Evolutionary conservation across 2,113 vertebrate species (phyloP), one percentile per base, ranked within the genome.

Genomic region (Corythaeola cristata): DNA sequence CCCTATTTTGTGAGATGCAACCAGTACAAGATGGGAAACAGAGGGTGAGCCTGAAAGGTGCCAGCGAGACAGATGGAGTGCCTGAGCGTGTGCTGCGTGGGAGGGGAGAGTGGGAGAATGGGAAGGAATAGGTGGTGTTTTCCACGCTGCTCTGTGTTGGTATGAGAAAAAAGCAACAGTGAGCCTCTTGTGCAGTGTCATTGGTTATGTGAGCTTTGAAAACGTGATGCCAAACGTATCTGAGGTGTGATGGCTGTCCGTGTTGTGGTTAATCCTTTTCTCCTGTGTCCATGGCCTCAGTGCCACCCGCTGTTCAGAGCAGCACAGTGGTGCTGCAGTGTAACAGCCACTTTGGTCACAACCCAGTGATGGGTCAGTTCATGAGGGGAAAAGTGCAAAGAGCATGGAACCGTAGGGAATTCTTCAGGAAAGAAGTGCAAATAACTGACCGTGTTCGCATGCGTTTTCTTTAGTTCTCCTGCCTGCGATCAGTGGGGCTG

Each of bases 191-290:
- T 39, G 39, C 39, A 39, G 39, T 11, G 39, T 11, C 39, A 39
- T 39, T 39, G 39, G 39, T 11, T 39, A 17, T 44, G 69, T 62
- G 72, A 71, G n/a, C n/a, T n/a, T n/a, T n/a, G n/a, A n/a, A n/a
- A n/a, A n/a, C 5, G 5, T 0, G 0, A 8, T 56, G 5, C 12
- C 56, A 9, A 69, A 63, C 2, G 11, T 33, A 30, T 49, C 8
- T 2, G 4, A 39, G 21, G 22, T 5, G 2, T 6, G 22, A 73
- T 60, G 1, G 0, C 32, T 24, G 12, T 35, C 33, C 9, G 16
- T 47, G 30, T 27, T 66, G 28, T 58, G 12, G 47, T 33, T 19
- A n/a, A 52, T 19, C 3, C 8, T 68, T 45, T 72, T 78, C 10
- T 35, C 5, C 10, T 24, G 37, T 60, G 8, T n/a, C 37, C 1